Base-by-base conservation (phyloP, 2,113 vertebrate genomes). In the Scophthalmus maximus region DNA sequence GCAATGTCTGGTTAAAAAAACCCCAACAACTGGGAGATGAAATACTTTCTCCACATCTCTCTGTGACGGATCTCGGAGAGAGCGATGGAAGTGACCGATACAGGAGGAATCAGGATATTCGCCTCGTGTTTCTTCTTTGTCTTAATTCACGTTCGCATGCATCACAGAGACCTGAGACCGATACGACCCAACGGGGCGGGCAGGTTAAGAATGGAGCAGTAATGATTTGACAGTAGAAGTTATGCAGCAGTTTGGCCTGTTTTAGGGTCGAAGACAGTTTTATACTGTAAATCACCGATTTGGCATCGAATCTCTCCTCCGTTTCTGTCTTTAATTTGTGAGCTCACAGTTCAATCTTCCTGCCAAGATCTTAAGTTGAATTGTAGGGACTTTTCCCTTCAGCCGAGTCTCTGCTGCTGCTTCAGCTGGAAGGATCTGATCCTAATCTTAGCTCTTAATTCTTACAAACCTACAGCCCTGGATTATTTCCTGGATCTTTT, bases 301-400 rank as follows among this genome's bases (percentile, higher is more conserved):
- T 47, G 50, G 34, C 56, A 32, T 75, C 15, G 69, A 58, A 36
- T 30, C 34, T 61, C 47, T 61, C 53, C 59, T 23, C 53, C 11
- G 46, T 62, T 50, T 44, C 72, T 77, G 57, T 72, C 38, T 76
- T 44, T 60, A 49, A 64, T 79, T 27, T 49, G 42, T 73, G 72
- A 62, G 34, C 30, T 68, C 25, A 74, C 74, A 59, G 64, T 34
- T 68, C 23, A 23, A 46, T 65, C 29, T 42, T 49, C 25, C 8
- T 55, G 65, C 68, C 61, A 68, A 58, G 32, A 68, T 15, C 52
- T 52, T 3, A 68, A 23, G 50, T 52, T 73, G 36, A 69, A 68
- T 57, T 65, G 8, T 30, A 30, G 30, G 14, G 56, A 49, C 36
- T 44, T 42, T 75, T 49, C 49, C 72, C 51, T 53, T 64, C 36